Percentiles rank a stretch among this genome's conserved stretches.
Evolutionary conservation across 2,888 invertebrate genomes (phyloP).

Genomic region (Parnassius smintheus): DNA sequence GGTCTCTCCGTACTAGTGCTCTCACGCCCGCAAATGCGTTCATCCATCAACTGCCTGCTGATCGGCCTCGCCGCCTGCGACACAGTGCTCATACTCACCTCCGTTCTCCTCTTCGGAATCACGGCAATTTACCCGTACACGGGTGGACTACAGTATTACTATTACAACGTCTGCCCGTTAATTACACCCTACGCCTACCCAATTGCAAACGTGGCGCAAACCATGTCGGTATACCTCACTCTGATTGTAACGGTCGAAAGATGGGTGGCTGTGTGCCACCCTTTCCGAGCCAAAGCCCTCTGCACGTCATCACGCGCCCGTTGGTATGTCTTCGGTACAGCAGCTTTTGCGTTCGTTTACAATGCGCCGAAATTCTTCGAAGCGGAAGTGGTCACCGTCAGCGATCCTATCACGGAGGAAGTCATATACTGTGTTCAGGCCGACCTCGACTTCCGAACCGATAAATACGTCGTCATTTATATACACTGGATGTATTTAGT

Average conservation of each 20-base stretch:
- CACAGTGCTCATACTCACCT: slow-evolving; percentile 92
- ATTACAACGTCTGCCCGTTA: slow-evolving; percentile 89
- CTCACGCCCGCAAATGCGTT: slow-evolving; percentile 96
- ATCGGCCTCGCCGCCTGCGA: slow-evolving; percentile 97
- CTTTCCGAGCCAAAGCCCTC: slow-evolving; percentile 91
- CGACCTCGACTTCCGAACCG: slow-evolving; percentile 85
- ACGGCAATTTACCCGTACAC: slow-evolving; percentile 93
- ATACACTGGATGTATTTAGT: slow-evolving; percentile 97
- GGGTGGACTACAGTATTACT: slow-evolving; percentile 87
- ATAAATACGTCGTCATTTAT: slow-evolving; percentile 91
- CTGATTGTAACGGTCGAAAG: slow-evolving; percentile 95
- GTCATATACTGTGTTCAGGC: slow-evolving; percentile 86
- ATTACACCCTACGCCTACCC: slow-evolving; percentile 91
- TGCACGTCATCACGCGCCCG: slow-evolving; percentile 94
- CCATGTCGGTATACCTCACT: slow-evolving; percentile 95
- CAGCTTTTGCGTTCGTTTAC: slow-evolving; percentile 90
- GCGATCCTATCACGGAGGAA: slow-evolving; percentile 74
- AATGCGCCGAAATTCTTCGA: slow-evolving; percentile 92
- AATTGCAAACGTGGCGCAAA: slow-evolving; percentile 92
- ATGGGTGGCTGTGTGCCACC: slow-evolving; percentile 96
- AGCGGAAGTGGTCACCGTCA: slow-evolving; percentile 72
- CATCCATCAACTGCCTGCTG: slow-evolving; percentile 96
- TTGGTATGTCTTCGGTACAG: slow-evolving; percentile 91
- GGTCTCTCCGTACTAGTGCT: slow-evolving; percentile 94
- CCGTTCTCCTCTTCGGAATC: slow-evolving; percentile 92